Percentiles rank a stretch among this genome's conserved stretches.
phyloP scores from a whole-genome alignment of 2,888 invertebrate species.

The Elmis aenea region DNA sequence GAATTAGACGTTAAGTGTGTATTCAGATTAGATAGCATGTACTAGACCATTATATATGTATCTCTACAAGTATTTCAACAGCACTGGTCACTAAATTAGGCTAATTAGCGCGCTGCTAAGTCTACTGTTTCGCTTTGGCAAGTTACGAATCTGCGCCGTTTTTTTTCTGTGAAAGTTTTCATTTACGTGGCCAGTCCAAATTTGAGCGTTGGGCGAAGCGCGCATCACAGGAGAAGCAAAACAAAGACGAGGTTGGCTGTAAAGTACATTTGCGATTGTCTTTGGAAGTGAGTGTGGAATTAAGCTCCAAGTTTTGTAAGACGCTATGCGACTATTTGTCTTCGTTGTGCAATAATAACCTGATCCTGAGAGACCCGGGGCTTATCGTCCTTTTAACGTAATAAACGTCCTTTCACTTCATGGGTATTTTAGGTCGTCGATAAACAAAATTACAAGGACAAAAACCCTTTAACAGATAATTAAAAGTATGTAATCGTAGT shows the following conservation, averaged over 20 bases:
- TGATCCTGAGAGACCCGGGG: slow-evolving; percentile 11
- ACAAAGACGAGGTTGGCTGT: neutral
- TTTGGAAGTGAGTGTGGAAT: slow-evolving; percentile 9
- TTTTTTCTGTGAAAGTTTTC: too few relatives aligned
- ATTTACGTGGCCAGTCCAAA: too few relatives aligned
- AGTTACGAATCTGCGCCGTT: too few relatives aligned
- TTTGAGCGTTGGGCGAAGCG: too few relatives aligned
- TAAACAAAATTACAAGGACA: too few relatives aligned
- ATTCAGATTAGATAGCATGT: slow-evolving; percentile 11
- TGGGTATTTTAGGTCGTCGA: slow-evolving; percentile 9
- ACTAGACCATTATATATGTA: too few relatives aligned
- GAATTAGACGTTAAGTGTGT: slow-evolving; percentile 6
- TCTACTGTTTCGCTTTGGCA: too few relatives aligned
- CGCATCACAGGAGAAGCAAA: slow-evolving; percentile 4
- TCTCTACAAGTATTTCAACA: slow-evolving; percentile 6
- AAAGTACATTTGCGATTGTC: slow-evolving; percentile 11
- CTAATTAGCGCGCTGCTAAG: slow-evolving; percentile 10
- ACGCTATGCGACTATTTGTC: slow-evolving; percentile 17
- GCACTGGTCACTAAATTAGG: slow-evolving; percentile 9
- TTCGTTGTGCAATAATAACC: slow-evolving; percentile 17
- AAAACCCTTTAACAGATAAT: too few relatives aligned
- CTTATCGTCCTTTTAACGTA: slow-evolving; percentile 17
- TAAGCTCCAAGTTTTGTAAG: slow-evolving; percentile 11
- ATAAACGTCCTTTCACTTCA: slow-evolving; percentile 11
- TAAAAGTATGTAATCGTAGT: too few relatives aligned